Base-by-base conservation (phyloP, 2,888 invertebrate genomes). In the Drosophila trichaetosa region DNA sequence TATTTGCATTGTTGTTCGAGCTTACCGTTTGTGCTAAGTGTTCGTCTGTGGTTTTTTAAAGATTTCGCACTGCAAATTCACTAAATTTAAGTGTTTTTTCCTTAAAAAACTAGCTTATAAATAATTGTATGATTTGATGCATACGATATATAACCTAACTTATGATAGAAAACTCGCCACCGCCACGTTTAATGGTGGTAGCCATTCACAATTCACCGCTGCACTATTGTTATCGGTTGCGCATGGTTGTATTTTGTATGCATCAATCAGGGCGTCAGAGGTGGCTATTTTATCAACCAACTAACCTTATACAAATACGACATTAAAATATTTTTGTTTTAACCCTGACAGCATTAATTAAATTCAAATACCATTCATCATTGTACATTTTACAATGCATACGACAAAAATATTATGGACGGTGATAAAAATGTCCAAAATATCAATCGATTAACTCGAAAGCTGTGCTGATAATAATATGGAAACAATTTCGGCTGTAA, bases 101-200 rank as follows among this genome's bases (percentile, higher is more conserved):
- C 93, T 93, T 93, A 93, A 92, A 92, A 92, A 93, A 92, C 93
- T 93, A 93, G 92, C 93, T 93, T 93, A 93, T 92, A 92, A 93
- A 92, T 93, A 92, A 91, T 92, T 93, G 92, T 93, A 93, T 93
- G 93, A 93, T 91, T 92, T 92, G 91, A 93, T 92, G 92, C 92
- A 92, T 92, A 92, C 92, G 92, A 91, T 79, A 84, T 92, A 92
- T 93, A 93, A 93, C 93, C 93, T 93, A 93, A 93, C 92, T 92
- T 93, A 92, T 93, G 92, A 93, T 92, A 93, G 92, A 87, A 80
- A 79, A 82, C 79, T 81, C 79, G 83, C 85, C 83, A 87, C 88
- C 87, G 89, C 87, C 87, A 89, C 89, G 87, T 87, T 87, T 87
- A 89, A 87, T 87, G 83, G 80, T 79, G 78, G 78, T 77, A 77